Evolutionary conservation across 2,888 invertebrate genomes (phyloP).

Genomic region (Melolontha melolontha): DNA sequence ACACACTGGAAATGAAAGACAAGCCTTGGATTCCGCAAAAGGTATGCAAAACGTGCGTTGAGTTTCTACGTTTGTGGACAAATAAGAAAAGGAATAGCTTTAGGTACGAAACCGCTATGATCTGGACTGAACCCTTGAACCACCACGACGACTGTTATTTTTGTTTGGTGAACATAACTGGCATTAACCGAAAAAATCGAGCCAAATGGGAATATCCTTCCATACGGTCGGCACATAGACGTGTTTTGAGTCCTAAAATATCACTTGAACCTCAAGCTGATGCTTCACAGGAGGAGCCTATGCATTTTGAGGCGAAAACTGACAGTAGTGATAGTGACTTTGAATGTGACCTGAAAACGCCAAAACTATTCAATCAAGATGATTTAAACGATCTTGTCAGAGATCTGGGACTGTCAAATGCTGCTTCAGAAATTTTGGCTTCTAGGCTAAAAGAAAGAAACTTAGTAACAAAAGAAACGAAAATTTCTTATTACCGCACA

Average conservation of each 20-base stretch:
- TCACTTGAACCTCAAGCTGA: no score
- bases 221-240: no score
- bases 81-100: slow-evolving; percentile 6
- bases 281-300: no score
- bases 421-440: slow-evolving; percentile 21
- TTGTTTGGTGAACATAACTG: slow-evolving; percentile 20
- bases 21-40: slow-evolving; percentile 31
- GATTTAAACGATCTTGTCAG: not conserved
- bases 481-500: no score
- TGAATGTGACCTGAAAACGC: slow-evolving; percentile 24
- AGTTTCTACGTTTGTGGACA: slow-evolving; percentile 18
- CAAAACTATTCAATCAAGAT: slow-evolving; percentile 24
- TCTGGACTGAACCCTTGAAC: slow-evolving; percentile 5
- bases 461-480: no score
- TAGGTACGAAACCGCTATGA: slow-evolving; percentile 11
- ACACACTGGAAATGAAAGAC: slow-evolving; percentile 33
- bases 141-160: slow-evolving; percentile 15
- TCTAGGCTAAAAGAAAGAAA: no score
- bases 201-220: no score
- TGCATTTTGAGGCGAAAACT: slow-evolving; percentile 2
- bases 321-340: slow-evolving; percentile 20
- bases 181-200: not conserved
- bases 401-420: no score
- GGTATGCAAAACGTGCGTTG: slow-evolving; percentile 33
- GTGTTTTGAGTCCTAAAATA: no score